Evolutionary conservation across 2,888 invertebrate species (phyloP).

Genomic region (Ceraclea dissimilis): DNA sequence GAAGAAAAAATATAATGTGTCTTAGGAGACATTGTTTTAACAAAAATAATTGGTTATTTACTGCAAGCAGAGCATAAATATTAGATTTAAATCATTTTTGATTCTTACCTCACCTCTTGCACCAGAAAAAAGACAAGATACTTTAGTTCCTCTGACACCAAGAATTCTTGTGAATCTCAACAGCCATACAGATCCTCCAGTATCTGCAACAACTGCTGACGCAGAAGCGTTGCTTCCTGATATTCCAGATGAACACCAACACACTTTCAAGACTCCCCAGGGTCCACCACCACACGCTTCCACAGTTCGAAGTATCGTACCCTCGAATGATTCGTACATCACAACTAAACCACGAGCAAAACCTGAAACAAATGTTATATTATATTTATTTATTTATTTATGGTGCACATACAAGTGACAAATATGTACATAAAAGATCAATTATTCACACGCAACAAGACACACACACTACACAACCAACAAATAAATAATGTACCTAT

Average conservation of each 20-base stretch:
- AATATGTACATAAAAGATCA: neutral
- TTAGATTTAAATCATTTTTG: too few relatives aligned
- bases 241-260: constrained; percentile 43
- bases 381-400: neutral
- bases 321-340: constrained; percentile 81
- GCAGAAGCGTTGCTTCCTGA: constrained; percentile 52
- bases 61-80: too few relatives aligned
- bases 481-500: too few relatives aligned
- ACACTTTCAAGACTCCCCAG: constrained; percentile 43
- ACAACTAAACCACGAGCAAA: constrained; percentile 75
- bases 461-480: too few relatives aligned
- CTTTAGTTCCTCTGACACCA: constrained; percentile 81
- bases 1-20: neutral
- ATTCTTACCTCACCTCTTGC: constrained; percentile 84
- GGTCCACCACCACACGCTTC: constrained; percentile 45
- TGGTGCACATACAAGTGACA: neutral
- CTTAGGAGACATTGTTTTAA: too few relatives aligned
- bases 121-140: constrained; percentile 93
- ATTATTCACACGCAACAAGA: too few relatives aligned
- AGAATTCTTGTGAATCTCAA: constrained; percentile 81
- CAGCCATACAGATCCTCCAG: constrained; percentile 94
- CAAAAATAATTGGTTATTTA: neutral
- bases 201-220: constrained; percentile 80
- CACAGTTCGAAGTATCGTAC: constrained; percentile 65
- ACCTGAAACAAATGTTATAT: constrained; percentile 29